Base-by-base conservation (phyloP, 2,113 vertebrate genomes). In the Prochilodus magdalenae region DNA sequence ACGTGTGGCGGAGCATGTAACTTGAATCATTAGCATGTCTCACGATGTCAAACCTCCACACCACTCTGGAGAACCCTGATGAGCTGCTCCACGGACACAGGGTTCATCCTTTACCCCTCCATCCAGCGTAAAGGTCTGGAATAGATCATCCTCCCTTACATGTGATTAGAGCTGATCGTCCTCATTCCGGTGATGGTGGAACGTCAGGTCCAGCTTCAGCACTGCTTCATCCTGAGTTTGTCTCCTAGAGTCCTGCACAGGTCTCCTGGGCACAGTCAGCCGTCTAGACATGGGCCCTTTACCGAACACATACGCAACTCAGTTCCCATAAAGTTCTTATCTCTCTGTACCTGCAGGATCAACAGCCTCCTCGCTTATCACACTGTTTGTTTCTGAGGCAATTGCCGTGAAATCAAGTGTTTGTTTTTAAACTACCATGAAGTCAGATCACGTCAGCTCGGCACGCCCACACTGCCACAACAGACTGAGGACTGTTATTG, bases 381-480 rank as follows among this genome's bases (percentile, higher is more conserved):
- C 84, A 59, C 49, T 79, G 85, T 89, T 90, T 90, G 89, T 92
- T 89, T 90, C 83, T 71, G 85, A 87, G 88, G 90, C 90, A 91
- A 87, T 89, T 81, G 78, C 84, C 84, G 86, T 90, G 88, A 91
- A 91, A 90, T 90, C 89, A 87, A 82, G 16, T 80, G 84, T 89
- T 90, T 90, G 89, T 92, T 89, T 90, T 85, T 67, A 84, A 87
- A 88, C 90, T 81, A 77, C 84, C 84, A 87, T 90, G 88, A 91
- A 80, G 77, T 72, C 81, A 77, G 87, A 80, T 53, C 82, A 40
- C 18, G 26, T 47, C 59, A 33, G 16, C 66, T 10, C 55, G 14
- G 53, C 66, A 65, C 14, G 49, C 36, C 33, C 36, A 26, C 59
- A 26, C 59, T 36, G 33, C n/a, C n/a, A n/a, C n/a, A n/a, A n/a